Percentiles rank a stretch among this genome's conserved stretches.
Conservation (phyloP, 2,113 vertebrate species). For the Xerus inauris region DNA sequence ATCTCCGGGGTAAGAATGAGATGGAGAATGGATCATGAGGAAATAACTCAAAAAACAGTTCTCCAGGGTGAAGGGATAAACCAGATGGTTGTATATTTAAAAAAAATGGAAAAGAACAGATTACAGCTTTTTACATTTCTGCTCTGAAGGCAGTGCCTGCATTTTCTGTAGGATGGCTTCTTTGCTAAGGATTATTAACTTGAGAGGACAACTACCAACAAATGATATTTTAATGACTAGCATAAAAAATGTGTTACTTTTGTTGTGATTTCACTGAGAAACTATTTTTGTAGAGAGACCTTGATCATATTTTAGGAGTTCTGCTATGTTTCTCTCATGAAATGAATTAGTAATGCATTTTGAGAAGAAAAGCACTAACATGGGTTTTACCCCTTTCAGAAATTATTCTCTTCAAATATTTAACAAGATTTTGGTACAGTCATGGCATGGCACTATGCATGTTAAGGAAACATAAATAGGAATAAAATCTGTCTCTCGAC, state of each 20-base stretch:
- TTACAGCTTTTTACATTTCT: slow-evolving; percentile 26
- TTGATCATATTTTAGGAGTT: slow-evolving; percentile 35
- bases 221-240: slow-evolving; percentile 63
- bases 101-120: slow-evolving; percentile 38
- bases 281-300: slow-evolving; percentile 17
- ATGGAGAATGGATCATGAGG: slow-evolving; percentile 19
- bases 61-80: neutral
- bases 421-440: neutral
- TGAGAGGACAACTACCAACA: neutral
- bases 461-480: neutral
- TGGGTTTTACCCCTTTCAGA: neutral
- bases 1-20: slow-evolving; percentile 13
- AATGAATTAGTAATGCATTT: slow-evolving; percentile 23
- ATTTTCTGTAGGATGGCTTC: slow-evolving; percentile 34
- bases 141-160: neutral
- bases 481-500: neutral
- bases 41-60: slow-evolving; percentile 7
- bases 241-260: slow-evolving; percentile 52
- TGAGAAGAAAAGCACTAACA: slow-evolving; percentile 14
- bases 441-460: neutral
- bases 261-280: slow-evolving; percentile 25
- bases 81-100: neutral
- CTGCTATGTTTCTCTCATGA: slow-evolving; percentile 14
- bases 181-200: slow-evolving; percentile 65
- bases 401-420: neutral